Evolutionary conservation across 2,888 invertebrate genomes (phyloP), one percentile per base, ranked within the genome.

Genomic region (Euplexia lucipara): DNA sequence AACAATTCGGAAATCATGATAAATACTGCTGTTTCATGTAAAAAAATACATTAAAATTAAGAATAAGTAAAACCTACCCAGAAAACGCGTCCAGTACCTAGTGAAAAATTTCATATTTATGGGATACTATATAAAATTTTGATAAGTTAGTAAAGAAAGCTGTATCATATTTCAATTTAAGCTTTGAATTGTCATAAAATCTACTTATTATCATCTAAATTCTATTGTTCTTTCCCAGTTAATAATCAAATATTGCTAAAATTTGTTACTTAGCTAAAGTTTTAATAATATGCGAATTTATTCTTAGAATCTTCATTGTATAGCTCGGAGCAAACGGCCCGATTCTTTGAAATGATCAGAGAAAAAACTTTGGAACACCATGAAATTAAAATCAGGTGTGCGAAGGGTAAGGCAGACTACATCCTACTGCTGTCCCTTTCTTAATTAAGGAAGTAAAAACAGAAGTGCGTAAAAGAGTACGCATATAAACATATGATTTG

Each of bases 341-440:
- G 63, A 66, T 80, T 79, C 79, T 54, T 58, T 70, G 78, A 79
- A 79, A 78, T 64, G 61, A 64, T 41, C 67, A 52, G 53, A 66
- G 62, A 70, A 74, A 62, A 69, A 73, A 66, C 57, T 57, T 64
- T 49, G 59, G 64, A 78, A 69, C 67, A 70, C 64, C 67, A 59
- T 78, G 52, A 80, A 78, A 78, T 79, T 75, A 70, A 78, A 79
- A 75, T 78, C 75, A 54, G 52, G 68, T 49, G 65, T 62, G 60
- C 44, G 66, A 70, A 52, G 59, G 75, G 48, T 68, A 74, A 2
- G 26, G 44, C 35, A 18, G 10, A 35, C 37, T 22, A 58, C 10
- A 63, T 64, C 56, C 51, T 74, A 41, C 49, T 49, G 57, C 26
- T 47, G 26, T 70, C 68, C 49, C 62, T 32, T 49, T 80, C 30